Evolutionary conservation across 37 sponge, comb jelly and placozoan genomes (phyloP), one percentile per base, ranked within the genome.

Genomic region (Bolinopsis microptera): DNA sequence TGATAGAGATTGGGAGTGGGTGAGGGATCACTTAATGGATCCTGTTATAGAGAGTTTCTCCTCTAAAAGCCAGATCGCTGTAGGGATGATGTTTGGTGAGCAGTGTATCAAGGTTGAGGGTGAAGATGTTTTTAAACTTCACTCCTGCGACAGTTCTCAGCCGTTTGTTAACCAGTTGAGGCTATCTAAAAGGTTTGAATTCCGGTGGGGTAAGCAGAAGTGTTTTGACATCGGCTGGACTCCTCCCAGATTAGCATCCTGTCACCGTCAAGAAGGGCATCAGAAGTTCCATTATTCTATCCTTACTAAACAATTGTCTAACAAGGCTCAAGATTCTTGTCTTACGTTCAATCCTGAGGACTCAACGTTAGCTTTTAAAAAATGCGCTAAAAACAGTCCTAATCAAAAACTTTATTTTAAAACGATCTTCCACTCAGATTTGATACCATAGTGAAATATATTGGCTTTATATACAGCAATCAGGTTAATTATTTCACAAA

Each of bases 1-100:
- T 72, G 75, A 72, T 21, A 8, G 75, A 72, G 75, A 72, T 72
- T 72, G 18, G 3, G 75, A 72, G 75, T 72, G 75, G 75, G 18
- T 72, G 5, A 72, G 75, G 31, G 31, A 28, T 24, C 5, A 72
- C 31, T 72, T 72, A 3, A 72, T 72, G 75, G 61, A 48, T 13
- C 75, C 75, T 8, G 18, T 28, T 23, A 72, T 72, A 23, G 75
- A 72, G 26, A 72, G 75, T 72, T 72, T 72, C 75, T n/a, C 26
- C 31, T n/a, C 31, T n/a, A 28, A n/a, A 3, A 72, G 22, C 26
- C 75, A 30, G 13, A 28, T 72, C 31, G 75, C 75, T n/a, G 31
- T 72, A 28, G 75, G 18, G 26, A 8, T 72, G 13, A 72, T n/a
- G 75, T 30, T 28, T 5, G 31, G 75, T n/a, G 31, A 72, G 61